A percentile compares a stretch with the other conserved stretches of the same genome.
Evolutionary conservation across 2,113 vertebrate genomes (phyloP).

Genomic region (Pelecanoides urinatrix): DNA sequence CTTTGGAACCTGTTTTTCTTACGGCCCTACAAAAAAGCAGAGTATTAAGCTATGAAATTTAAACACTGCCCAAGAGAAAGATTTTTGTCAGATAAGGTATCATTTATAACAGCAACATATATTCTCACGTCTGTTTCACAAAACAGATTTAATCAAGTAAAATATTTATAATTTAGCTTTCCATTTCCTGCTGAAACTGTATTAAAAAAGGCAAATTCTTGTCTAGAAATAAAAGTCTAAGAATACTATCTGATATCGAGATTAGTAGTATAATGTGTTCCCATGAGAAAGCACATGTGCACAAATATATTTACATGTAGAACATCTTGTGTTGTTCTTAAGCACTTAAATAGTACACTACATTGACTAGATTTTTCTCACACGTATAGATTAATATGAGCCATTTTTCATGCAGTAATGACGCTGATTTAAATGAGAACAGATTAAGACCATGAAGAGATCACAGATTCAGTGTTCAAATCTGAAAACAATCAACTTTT

Average conservation of each 20-base stretch:
- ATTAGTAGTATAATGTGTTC: conserved; percentile 10
- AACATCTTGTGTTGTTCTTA: conserved; percentile 40
- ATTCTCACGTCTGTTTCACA: neutral
- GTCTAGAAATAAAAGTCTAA: conserved; percentile 10
- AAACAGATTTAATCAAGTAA: conserved; percentile 22
- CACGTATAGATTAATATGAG: neutral
- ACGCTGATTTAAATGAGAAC: conserved; percentile 2
- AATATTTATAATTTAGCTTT: conserved; percentile 38
- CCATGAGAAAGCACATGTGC: neutral
- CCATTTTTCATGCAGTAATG: neutral
- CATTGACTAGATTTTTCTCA: neutral
- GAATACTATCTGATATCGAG: conserved; percentile 8
- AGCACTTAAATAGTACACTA: neutral
- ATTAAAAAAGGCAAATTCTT: neutral
- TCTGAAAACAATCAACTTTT: neutral
- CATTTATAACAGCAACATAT: neutral
- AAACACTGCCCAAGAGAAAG: neutral
- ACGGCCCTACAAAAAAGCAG: neutral
- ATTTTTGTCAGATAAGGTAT: neutral
- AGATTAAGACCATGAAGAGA: neutral
- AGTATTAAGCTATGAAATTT: neutral
- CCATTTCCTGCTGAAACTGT: neutral
- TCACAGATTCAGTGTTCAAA: neutral
- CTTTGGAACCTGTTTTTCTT: neutral
- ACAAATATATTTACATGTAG: neutral